Evolutionary conservation across 2,888 invertebrate genomes (phyloP).

Genomic region (Bembecia ichneumoniformis): DNA sequence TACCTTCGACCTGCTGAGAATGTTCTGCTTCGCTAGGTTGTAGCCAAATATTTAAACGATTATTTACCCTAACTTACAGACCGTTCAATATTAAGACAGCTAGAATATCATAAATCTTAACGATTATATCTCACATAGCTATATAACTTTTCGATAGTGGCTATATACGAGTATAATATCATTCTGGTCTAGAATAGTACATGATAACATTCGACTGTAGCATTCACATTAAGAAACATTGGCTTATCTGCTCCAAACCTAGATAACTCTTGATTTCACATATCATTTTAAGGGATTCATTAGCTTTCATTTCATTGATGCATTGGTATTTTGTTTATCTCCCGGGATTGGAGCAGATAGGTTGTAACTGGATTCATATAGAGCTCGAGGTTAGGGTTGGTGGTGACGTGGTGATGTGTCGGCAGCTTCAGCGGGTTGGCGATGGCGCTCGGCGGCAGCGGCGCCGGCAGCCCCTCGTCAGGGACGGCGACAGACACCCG

Average conservation of each 20-base stretch:
- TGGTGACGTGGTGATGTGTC: conserved; percentile 71
- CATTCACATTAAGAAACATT: conserved; percentile 14
- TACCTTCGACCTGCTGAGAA: conserved; percentile 65
- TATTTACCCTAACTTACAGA: not conserved
- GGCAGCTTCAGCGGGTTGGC: conserved; percentile 73
- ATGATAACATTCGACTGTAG: not conserved
- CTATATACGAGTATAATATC: not conserved
- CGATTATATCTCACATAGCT: too few relatives aligned
- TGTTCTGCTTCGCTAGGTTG: conserved; percentile 68
- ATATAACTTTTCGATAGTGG: too few relatives aligned
- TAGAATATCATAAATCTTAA: not conserved
- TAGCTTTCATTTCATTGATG: not conserved
- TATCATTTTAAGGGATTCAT: not conserved
- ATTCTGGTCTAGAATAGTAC: not conserved
- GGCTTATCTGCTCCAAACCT: conserved; percentile 59
- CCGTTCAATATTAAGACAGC: conserved; percentile 8
- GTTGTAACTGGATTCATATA: conserved; percentile 25
- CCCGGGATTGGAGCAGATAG: conserved; percentile 50
- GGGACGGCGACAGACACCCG: conserved; percentile 31
- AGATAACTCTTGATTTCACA: not conserved
- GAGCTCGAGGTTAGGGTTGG: conserved; percentile 51
- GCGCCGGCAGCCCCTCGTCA: conserved; percentile 51
- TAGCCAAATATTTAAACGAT: not conserved
- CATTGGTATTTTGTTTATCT: not conserved
- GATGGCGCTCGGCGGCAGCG: conserved; percentile 68